Percentiles rank a stretch among this genome's conserved stretches.
Conservation (phyloP, 2,888 invertebrate species). For the Lasioglossum figueresi region DNA sequence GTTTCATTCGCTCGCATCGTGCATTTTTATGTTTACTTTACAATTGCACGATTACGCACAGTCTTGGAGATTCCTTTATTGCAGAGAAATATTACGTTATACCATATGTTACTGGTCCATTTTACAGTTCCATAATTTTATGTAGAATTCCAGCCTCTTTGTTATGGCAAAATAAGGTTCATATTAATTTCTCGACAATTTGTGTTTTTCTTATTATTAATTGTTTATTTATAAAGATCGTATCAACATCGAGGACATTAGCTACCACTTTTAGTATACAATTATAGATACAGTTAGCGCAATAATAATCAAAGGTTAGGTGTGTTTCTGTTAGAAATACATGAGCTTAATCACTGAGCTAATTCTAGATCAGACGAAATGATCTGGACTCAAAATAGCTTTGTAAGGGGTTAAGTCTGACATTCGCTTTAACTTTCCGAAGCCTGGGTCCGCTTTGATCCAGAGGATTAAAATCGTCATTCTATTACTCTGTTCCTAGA, state of each 20-base stretch:
- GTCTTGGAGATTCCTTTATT: background rate
- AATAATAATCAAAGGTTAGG: too few species aligned
- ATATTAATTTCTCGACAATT: background rate
- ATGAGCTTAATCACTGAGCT: too few species aligned
- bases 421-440: background rate
- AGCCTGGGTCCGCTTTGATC: too few species aligned
- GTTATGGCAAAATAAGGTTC: background rate
- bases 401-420: background rate
- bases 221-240: too few species aligned
- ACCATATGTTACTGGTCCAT: background rate
- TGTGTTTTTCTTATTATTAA: too few species aligned
- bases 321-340: too few species aligned
- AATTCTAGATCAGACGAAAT: background rate
- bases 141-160: background rate
- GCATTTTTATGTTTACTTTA: background rate
- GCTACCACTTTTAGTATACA: too few species aligned
- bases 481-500: too few species aligned
- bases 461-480: too few species aligned
- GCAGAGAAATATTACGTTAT: background rate
- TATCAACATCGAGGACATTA: too few species aligned
- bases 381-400: background rate
- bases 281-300: too few species aligned
- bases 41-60: slow-evolving; percentile 1
- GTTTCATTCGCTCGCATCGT: background rate
- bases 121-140: background rate